A percentile compares a stretch with the other conserved stretches of the same genome.
Conservation (phyloP, 2,113 vertebrate species). For the Alaudala cheleensis region DNA sequence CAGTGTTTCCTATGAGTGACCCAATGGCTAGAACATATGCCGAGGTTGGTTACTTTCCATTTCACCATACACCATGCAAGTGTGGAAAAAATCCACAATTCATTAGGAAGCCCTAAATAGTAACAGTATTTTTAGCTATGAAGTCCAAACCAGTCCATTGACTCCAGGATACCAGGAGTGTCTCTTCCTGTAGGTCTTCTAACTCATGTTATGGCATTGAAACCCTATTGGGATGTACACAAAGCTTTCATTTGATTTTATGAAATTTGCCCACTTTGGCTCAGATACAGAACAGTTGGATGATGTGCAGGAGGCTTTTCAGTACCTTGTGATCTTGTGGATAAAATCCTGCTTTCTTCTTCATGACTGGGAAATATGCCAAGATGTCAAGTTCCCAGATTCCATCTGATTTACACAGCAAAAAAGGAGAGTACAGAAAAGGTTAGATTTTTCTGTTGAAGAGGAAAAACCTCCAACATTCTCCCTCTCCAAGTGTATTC, state of each 20-base stretch:
- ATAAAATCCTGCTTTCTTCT: neutral
- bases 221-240: neutral
- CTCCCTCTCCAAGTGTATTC: neutral
- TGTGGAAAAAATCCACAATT: neutral
- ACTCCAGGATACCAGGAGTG: neutral
- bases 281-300: neutral
- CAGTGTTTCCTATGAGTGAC: neutral
- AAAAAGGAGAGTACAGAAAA: neutral
- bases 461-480: neutral
- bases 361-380: neutral
- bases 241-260: neutral
- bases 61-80: fast-evolving
- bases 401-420: neutral
- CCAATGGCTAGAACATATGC: neutral
- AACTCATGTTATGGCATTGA: neutral
- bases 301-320: neutral
- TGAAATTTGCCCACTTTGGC: neutral
- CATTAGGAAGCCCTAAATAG: neutral
- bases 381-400: neutral
- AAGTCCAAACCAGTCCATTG: neutral
- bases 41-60: neutral
- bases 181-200: neutral
- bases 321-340: neutral
- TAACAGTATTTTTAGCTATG: neutral
- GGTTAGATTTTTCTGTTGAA: neutral